phyloP scores from a whole-genome alignment of 2,113 vertebrate genomes.

The Leptobrachium leishanense region DNA sequence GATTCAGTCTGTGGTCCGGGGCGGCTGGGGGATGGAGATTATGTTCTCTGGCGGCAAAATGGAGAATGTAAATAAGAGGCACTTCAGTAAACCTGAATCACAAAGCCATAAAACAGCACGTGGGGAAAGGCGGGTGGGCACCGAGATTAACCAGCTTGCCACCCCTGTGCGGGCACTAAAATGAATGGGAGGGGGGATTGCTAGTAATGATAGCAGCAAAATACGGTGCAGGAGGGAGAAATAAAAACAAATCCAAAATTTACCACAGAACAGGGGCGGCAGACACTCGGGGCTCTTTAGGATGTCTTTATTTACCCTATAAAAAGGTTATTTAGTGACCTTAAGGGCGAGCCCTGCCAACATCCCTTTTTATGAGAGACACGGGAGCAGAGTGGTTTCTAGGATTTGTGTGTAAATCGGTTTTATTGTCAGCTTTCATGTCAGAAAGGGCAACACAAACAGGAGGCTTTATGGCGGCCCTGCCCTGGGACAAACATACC shows the following conservation, averaged over 20 bases:
- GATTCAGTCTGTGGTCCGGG: constrained; percentile 26
- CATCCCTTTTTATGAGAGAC: background rate
- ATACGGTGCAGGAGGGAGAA: background rate
- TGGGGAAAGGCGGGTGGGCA: background rate
- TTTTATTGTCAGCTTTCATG: background rate
- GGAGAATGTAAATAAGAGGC: background rate
- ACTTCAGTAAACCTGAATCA: constrained; percentile 38
- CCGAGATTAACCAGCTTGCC: constrained; percentile 39
- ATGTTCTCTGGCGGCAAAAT: constrained; percentile 2
- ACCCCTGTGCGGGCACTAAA: background rate
- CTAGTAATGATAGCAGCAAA: background rate
- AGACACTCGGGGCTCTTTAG: background rate
- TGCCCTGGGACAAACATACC: background rate
- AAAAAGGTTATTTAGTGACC: background rate
- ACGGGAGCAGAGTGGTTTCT: background rate
- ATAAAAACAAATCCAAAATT: background rate
- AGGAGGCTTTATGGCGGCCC: background rate
- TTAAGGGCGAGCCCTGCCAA: background rate
- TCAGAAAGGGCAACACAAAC: background rate
- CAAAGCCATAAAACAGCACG: background rate
- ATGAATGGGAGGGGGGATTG: background rate
- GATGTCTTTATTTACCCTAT: background rate
- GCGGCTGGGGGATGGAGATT: constrained; percentile 38
- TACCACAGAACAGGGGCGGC: background rate
- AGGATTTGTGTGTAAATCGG: background rate